Base-by-base conservation (phyloP, 2,888 invertebrate genomes). In the Brassicogethes aeneus region DNA sequence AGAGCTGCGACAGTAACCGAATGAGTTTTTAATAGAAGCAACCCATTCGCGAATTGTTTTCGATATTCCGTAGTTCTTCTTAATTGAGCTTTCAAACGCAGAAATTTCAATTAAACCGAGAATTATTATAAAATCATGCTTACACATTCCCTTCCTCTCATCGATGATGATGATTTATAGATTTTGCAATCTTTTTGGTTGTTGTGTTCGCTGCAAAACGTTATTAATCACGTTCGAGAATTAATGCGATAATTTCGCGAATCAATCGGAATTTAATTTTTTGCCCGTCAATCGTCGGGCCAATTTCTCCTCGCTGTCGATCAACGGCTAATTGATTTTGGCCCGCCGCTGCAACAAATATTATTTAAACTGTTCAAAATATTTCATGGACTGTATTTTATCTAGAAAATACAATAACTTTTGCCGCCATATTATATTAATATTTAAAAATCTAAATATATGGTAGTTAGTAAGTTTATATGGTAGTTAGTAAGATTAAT, bases 101-200 rank as follows among this genome's bases (percentile, higher is more conserved):
- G 53, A 43, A 39, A 41, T 51, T 51, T 49, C 51, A 47, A 49
- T 51, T 47, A 51, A 47, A 34, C 23, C 31, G 37, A 42, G 10
- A 52, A 52, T 48, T 48, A 50, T 52, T 50, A 51, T 53, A 51
- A 53, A 53, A n/a, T n/a, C n/a, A n/a, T n/a, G n/a, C n/a, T n/a
- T n/a, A n/a, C n/a, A n/a, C n/a, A n/a, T n/a, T n/a, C n/a, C n/a
- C n/a, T n/a, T n/a, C n/a, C n/a, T n/a, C n/a, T n/a, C n/a, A n/a
- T n/a, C n/a, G n/a, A n/a, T n/a, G n/a, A n/a, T n/a, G n/a, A n/a
- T n/a, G n/a, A n/a, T n/a, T n/a, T n/a, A n/a, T n/a, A n/a, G n/a
- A n/a, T n/a, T n/a, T n/a, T n/a, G n/a, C n/a, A n/a, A n/a, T n/a
- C n/a, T 23, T 23, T 23, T 23, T 10, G 23, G 23, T 10, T 7